Percentiles rank a stretch among this genome's conserved stretches.
These are phyloP conservation scores for Discoglossus pictus DNA, from an alignment of 2,797 vertebrate genomes.

Conservation along the genomic window DNA sequence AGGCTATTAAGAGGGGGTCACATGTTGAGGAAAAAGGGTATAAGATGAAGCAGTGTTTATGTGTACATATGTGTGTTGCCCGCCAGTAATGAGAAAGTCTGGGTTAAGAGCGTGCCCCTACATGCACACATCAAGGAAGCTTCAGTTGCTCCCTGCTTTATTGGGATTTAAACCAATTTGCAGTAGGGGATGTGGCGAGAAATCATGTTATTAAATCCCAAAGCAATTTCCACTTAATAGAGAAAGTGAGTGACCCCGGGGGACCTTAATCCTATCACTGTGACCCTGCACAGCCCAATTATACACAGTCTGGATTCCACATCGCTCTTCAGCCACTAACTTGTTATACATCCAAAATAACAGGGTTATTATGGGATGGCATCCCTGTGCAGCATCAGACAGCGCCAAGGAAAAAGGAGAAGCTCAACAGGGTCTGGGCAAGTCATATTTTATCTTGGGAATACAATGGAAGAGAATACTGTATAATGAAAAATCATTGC, in stretches of 20 bases:
- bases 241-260: conserved; percentile 42
- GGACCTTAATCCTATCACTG: conserved; percentile 38
- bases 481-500: too few relatives aligned
- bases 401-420: not conserved
- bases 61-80: not conserved
- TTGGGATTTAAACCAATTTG: conserved; percentile 47
- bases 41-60: not conserved
- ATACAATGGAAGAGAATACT: too few relatives aligned
- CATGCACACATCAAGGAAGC: conserved; percentile 1
- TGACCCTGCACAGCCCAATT: conserved; percentile 44
- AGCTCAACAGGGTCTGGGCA: not conserved
- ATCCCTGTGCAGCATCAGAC: not conserved
- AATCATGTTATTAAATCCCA: conserved; percentile 50
- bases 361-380: conserved; percentile 14
- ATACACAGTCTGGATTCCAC: conserved; percentile 12
- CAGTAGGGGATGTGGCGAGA: conserved; percentile 40
- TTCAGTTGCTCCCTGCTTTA: conserved; percentile 25
- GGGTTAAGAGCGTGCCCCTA: conserved; percentile 16
- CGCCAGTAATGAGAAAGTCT: conserved; percentile 7
- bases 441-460: too few relatives aligned
- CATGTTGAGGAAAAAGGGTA: too few relatives aligned
- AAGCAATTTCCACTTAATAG: conserved; percentile 52
- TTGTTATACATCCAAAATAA: conserved; percentile 3
- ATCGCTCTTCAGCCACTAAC: conserved; percentile 17
- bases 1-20: too few relatives aligned